Conservation (phyloP, 2,113 vertebrate genomes). For the Meles meles region DNA sequence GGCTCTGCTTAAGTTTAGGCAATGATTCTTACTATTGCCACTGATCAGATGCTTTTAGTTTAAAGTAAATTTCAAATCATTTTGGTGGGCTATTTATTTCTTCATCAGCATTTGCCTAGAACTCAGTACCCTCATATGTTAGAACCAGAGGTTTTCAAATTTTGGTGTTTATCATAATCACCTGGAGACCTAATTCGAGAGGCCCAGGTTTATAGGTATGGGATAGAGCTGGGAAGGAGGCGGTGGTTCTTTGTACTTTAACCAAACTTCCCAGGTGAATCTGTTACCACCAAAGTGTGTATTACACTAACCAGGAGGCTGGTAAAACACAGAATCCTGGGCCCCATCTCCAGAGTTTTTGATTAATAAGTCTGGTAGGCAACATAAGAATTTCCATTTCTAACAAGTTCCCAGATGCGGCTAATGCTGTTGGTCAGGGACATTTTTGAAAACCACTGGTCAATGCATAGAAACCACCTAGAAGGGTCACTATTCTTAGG, state of each 20-base stretch:
- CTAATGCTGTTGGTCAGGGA: not conserved
- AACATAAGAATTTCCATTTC: not conserved
- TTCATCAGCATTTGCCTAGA: not conserved
- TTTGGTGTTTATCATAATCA: not conserved
- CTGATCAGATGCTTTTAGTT: not conserved
- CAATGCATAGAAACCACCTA: not conserved
- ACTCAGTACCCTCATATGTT: not conserved
- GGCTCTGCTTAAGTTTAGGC: not conserved
- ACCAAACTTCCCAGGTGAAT: not conserved
- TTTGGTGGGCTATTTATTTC: not conserved
- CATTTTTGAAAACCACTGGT: not conserved
- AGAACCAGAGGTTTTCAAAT: not conserved
- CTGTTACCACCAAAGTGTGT: not conserved
- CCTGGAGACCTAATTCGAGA: not conserved
- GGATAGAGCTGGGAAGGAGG: not conserved
- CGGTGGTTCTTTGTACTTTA: not conserved
- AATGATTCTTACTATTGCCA: not conserved
- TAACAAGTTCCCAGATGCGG: not conserved
- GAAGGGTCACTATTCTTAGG: not conserved
- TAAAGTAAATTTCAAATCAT: not conserved
- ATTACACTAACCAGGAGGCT: not conserved
- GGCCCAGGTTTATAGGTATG: not conserved
- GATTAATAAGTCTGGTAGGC: not conserved
- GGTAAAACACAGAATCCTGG: not conserved
- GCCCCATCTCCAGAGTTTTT: not conserved